Percentiles rank a stretch among this genome's conserved stretches.
These are phyloP conservation scores for Uria lomvia DNA, from an alignment of 2,113 vertebrate species.

Conservation along the genomic window DNA sequence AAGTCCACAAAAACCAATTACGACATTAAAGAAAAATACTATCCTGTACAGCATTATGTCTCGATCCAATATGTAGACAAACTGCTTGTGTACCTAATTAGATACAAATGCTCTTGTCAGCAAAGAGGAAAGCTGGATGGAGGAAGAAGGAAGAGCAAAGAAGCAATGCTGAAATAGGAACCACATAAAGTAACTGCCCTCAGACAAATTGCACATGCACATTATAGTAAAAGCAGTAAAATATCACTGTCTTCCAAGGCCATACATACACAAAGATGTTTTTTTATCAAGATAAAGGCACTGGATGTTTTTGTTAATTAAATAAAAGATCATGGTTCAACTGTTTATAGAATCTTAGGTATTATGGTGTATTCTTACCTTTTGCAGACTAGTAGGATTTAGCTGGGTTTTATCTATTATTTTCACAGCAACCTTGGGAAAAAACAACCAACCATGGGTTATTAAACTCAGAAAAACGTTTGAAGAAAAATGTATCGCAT, in stretches of 20 bases:
- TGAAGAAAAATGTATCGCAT: neutral
- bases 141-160: neutral
- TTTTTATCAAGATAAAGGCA: neutral
- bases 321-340: neutral
- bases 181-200: neutral
- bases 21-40: neutral
- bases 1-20: neutral
- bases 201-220: neutral
- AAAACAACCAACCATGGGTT: neutral
- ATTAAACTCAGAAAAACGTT: neutral
- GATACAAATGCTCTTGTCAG: neutral
- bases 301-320: neutral
- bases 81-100: neutral
- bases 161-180: neutral
- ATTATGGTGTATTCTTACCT: conserved; percentile 77
- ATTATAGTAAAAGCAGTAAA: neutral
- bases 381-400: conserved; percentile 97
- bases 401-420: conserved; percentile 99
- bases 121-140: neutral
- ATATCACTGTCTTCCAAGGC: neutral
- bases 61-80: neutral
- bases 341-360: neutral
- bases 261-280: neutral
- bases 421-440: conserved; percentile 91
- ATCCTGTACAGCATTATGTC: neutral